phyloP scores from a whole-genome alignment of 1,140 invertebrate species.

The Diorhabda carinulata region DNA sequence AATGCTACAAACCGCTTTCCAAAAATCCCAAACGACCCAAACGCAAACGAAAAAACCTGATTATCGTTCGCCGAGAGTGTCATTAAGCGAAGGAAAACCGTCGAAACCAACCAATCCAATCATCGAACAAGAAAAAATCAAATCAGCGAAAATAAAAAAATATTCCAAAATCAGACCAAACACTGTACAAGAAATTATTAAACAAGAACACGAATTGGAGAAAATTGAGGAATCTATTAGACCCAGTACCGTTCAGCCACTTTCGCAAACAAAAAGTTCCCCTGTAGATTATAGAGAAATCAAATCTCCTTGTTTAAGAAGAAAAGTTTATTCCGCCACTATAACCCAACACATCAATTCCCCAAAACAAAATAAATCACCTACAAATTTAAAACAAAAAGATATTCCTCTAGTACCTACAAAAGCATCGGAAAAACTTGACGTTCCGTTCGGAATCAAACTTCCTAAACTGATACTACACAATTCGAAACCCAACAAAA shows the following conservation, averaged over 20 bases:
- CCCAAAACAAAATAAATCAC: neutral
- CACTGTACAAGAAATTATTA: neutral
- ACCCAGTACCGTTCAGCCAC: neutral
- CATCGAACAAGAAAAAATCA: neutral
- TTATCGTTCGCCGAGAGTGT: neutral
- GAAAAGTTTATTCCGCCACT: slow-evolving; percentile 26
- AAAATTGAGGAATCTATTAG: neutral
- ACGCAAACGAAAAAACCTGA: neutral
- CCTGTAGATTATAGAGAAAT: slow-evolving; percentile 21
- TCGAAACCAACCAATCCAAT: neutral
- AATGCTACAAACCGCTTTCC: neutral
- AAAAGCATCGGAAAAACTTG: neutral
- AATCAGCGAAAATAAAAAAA: neutral
- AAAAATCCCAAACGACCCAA: neutral
- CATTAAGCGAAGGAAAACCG: neutral
- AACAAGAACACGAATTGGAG: neutral
- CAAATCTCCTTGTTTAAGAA: slow-evolving; percentile 22
- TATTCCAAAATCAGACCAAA: neutral
- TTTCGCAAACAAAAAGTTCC: neutral
- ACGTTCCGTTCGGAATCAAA: no score
- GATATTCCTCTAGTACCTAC: neutral
- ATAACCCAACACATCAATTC: slow-evolving; percentile 1
- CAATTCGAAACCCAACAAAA: no score
- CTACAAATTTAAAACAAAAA: neutral
- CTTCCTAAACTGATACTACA: no score